These are phyloP conservation scores for Oncopodura yosiiana DNA, from an alignment of 1,140 invertebrate species.

Conservation along the genomic window DNA sequence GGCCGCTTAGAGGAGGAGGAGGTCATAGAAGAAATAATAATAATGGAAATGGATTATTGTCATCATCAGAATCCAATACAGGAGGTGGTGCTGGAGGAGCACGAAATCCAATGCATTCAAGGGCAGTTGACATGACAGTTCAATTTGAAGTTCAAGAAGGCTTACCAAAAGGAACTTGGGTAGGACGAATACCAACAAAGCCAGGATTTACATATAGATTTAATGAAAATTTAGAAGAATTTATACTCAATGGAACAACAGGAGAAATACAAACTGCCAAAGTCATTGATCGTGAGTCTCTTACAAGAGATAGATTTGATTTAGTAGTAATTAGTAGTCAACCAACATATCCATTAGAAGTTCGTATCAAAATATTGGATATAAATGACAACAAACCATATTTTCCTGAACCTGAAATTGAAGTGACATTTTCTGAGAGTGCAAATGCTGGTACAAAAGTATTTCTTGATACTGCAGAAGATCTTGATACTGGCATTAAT, in stretches of 20 bases:
- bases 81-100: no score
- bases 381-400: constrained; percentile 81
- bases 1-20: constrained; percentile 22
- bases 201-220: constrained; percentile 80
- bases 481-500: constrained; percentile 74
- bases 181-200: constrained; percentile 74
- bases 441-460: constrained; percentile 74
- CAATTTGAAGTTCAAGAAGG: constrained; percentile 75
- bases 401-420: constrained; percentile 77
- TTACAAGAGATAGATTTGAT: constrained; percentile 64
- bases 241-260: constrained; percentile 62
- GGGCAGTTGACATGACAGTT: constrained; percentile 72
- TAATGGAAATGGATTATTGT: no score
- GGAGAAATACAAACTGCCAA: constrained; percentile 72
- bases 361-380: constrained; percentile 71
- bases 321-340: constrained; percentile 81
- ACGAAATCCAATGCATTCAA: constrained; percentile 62
- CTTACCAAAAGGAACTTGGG: constrained; percentile 64
- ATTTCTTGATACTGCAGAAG: constrained; percentile 74
- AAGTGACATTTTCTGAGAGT: constrained; percentile 80
- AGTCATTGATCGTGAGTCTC: constrained; percentile 67
- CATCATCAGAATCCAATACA: constrained; percentile 13
- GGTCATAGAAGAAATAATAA: no score
- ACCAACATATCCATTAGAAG: constrained; percentile 85
- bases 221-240: constrained; percentile 77